A percentile compares a stretch with the other conserved stretches of the same genome.
Conservation (phyloP, 2,797 vertebrate genomes). For the Oophaga sylvatica region DNA sequence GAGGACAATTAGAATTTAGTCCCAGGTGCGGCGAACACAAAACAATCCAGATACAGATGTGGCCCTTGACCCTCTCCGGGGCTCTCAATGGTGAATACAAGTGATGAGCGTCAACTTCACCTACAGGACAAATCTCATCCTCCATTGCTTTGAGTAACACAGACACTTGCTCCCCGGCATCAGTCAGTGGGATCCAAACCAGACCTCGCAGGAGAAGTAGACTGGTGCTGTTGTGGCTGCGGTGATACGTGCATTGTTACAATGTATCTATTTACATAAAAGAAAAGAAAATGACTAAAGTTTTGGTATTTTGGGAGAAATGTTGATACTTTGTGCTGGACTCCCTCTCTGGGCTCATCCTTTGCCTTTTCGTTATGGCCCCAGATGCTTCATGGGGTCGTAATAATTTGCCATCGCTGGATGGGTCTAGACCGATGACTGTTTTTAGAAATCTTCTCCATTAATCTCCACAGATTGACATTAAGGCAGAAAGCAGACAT, state of each 20-base stretch:
- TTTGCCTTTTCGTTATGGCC: not conserved
- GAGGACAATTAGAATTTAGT: slow-evolving; percentile 7
- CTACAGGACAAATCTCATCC: not conserved
- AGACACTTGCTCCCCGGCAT: not conserved
- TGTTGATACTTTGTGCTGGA: not conserved
- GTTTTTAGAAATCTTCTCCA: not conserved
- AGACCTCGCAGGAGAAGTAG: not conserved
- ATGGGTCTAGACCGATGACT: not conserved
- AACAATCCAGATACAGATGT: slow-evolving; percentile 32
- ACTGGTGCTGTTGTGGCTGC: not conserved
- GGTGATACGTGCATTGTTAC: not conserved
- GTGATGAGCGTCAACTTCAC: not conserved
- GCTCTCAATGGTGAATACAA: not conserved
- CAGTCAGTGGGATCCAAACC: not conserved
- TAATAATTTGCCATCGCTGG: not conserved
- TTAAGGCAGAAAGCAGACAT: not conserved
- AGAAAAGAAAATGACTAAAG: not conserved
- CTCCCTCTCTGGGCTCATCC: not conserved
- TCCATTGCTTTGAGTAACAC: not conserved
- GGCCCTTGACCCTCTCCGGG: slow-evolving; percentile 21
- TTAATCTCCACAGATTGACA: slow-evolving; percentile 28
- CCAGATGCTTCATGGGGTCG: not conserved
- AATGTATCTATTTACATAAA: not conserved
- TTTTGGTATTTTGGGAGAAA: not conserved
- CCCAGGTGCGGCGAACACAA: slow-evolving; percentile 5